Base-by-base conservation (phyloP, 2,797 vertebrate genomes). In the Danionella dracula region DNA sequence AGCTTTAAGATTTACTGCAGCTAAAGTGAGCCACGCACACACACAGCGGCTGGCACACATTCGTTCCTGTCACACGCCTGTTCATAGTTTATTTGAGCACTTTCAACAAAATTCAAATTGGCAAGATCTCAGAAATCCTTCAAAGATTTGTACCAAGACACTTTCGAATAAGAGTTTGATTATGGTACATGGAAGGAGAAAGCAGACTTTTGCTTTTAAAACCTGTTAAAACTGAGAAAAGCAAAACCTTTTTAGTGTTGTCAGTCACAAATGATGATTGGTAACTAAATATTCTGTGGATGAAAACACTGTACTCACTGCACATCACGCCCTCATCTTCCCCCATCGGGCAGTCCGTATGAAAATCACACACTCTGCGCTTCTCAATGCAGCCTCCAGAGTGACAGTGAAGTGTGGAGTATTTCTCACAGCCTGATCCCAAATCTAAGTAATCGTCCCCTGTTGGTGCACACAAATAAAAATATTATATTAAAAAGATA, bases 281-380 rank as follows among this genome's bases (percentile, higher is more conserved):
- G 15, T 12, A 51, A 8, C 13, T 29, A n/a, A n/a, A n/a, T n/a
- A n/a, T n/a, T n/a, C n/a, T n/a, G n/a, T n/a, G n/a, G n/a, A n/a
- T n/a, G n/a, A n/a, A n/a, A n/a, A n/a, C n/a, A n/a, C n/a, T 45
- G 42, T 20, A 87, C 90, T 90, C 74, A 94, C 93, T 90, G 83
- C 93, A 96, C 35, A 90, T 74, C 27, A 77, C 72, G 53, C 84
- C 86, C 66, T 92, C 88, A 13, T 91, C 84, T 9, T 90, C 89
- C 64, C 87, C 89, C 2, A 80, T 60, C 35, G 88, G 85, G 74
- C 93, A 95, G 70, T 94, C 90, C 0, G 79, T 86, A 70, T 84
- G 77, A 76, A 95, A 94, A 84, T 94, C 87, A 73, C 93, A 96
- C 71, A 94, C 78, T 55, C 80, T 81, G 19, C 80, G 79, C 34